phyloP scores from a whole-genome alignment of 2,113 vertebrate species.

The Gambusia holbrooki region DNA sequence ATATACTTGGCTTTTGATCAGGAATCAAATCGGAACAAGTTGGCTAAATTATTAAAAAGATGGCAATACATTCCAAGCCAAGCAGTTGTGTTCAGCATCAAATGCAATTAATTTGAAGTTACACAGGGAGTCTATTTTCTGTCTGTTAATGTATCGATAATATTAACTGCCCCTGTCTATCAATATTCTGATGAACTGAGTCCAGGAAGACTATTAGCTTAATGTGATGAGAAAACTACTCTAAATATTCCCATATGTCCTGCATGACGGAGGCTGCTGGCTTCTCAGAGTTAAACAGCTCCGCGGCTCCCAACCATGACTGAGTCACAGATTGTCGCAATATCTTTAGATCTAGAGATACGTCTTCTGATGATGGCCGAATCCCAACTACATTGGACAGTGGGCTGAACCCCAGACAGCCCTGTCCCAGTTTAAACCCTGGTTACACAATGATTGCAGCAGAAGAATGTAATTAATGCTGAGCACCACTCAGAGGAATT shows the following conservation, averaged over 20 bases:
- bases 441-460: conserved; percentile 6
- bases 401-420: background rate
- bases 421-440: background rate
- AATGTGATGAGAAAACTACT: background rate
- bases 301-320: background rate
- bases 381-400: background rate
- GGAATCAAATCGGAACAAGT: background rate
- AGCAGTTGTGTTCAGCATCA: background rate
- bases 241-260: background rate
- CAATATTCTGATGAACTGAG: background rate
- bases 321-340: background rate
- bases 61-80: background rate
- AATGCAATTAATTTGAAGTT: background rate
- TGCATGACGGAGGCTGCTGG: background rate
- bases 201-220: background rate
- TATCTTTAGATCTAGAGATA: background rate
- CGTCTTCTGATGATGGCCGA: background rate
- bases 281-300: background rate
- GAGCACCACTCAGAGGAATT: conserved; percentile 6
- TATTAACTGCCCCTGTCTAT: background rate
- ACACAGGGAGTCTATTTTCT: background rate
- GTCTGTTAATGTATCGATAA: background rate
- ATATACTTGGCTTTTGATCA: background rate
- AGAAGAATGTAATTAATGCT: conserved; percentile 3
- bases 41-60: background rate